Percentiles rank a stretch among this genome's conserved stretches.
phyloP scores from a whole-genome alignment of 1,140 invertebrate species.

The Thaumetopoea pityocampa region DNA sequence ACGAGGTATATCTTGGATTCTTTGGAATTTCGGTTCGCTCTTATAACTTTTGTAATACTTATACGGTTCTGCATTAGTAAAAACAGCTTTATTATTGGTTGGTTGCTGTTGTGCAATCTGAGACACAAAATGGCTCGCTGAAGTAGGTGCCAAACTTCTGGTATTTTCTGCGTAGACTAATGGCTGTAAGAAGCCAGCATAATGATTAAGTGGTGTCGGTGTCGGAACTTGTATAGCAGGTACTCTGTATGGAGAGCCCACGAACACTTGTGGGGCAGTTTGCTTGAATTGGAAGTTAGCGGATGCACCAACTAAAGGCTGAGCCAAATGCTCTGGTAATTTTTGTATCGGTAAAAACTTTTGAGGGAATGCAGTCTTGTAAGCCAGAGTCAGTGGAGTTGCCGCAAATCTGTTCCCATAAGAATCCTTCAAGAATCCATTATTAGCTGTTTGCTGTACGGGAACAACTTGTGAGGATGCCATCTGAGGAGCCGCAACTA shows the following conservation, averaged over 20 bases:
- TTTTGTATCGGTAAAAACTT: constrained; percentile 60
- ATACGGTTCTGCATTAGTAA: constrained; percentile 21
- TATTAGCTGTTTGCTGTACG: constrained; percentile 38
- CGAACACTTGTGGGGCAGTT: constrained; percentile 39
- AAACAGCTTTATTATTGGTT: constrained; percentile 35
- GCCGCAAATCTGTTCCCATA: constrained; percentile 54
- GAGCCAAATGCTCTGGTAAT: constrained; percentile 52
- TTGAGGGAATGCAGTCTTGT: constrained; percentile 49
- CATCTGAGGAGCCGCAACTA: constrained; percentile 28
- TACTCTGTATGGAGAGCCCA: constrained; percentile 30
- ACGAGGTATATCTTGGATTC: constrained; percentile 28
- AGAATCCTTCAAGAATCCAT: constrained; percentile 52
- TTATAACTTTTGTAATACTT: constrained; percentile 25
- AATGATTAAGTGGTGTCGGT: constrained; percentile 25
- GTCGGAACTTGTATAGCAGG: constrained; percentile 32
- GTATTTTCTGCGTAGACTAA: constrained; percentile 30
- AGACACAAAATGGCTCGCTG: constrained; percentile 15
- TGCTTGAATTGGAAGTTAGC: constrained; percentile 44
- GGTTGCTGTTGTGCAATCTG: constrained; percentile 37
- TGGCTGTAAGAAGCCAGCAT: constrained; percentile 28
- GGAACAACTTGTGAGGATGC: constrained; percentile 35
- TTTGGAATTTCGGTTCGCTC: constrained; percentile 35
- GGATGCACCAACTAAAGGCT: constrained; percentile 44
- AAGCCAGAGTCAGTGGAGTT: constrained; percentile 38
- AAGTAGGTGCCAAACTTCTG: constrained; percentile 27